phyloP scores from a whole-genome alignment of 2,797 vertebrate species.

The Danio tinwini region DNA sequence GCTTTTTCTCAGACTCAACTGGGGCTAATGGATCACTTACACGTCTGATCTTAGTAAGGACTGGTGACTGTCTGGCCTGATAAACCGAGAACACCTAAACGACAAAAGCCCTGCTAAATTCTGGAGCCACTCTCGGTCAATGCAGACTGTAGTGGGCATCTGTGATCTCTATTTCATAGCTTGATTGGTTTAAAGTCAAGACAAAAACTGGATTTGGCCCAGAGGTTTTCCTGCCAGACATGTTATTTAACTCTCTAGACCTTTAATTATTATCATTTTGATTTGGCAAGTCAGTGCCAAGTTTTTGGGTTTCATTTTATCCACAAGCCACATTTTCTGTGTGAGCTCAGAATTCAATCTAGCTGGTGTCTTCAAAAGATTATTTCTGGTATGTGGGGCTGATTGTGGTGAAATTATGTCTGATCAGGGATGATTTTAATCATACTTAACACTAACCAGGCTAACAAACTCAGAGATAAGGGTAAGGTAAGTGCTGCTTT shows the following conservation, averaged over 20 bases:
- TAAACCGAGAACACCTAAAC: constrained; percentile 8
- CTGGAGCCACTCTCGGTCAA: constrained; percentile 20
- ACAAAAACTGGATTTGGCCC: neutral
- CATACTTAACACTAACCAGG: constrained; percentile 36
- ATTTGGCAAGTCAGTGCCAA: constrained; percentile 11
- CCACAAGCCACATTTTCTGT: neutral
- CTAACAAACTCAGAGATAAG: constrained; percentile 29
- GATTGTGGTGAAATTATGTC: constrained; percentile 28
- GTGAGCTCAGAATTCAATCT: neutral
- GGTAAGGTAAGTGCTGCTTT: neutral
- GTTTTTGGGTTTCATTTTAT: constrained; percentile 6
- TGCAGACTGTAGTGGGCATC: neutral
- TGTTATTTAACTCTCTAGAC: constrained; percentile 7
- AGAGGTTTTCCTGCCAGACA: constrained; percentile 46
- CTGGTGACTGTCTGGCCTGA: constrained; percentile 42
- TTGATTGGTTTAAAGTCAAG: neutral
- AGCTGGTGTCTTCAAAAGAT: constrained; percentile 24
- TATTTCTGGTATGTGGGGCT: constrained; percentile 36
- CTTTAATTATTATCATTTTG: constrained; percentile 23
- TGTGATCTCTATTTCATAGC: neutral
- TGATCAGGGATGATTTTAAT: constrained; percentile 18
- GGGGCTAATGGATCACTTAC: constrained; percentile 47
- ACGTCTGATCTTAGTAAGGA: constrained; percentile 27
- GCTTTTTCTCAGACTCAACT: constrained; percentile 25
- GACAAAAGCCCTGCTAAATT: constrained; percentile 14